A percentile compares a stretch with the other conserved stretches of the same genome.
These are phyloP conservation scores for Aspidapion aeneum DNA, from an alignment of 2,888 invertebrate species.

Conservation along the genomic window DNA sequence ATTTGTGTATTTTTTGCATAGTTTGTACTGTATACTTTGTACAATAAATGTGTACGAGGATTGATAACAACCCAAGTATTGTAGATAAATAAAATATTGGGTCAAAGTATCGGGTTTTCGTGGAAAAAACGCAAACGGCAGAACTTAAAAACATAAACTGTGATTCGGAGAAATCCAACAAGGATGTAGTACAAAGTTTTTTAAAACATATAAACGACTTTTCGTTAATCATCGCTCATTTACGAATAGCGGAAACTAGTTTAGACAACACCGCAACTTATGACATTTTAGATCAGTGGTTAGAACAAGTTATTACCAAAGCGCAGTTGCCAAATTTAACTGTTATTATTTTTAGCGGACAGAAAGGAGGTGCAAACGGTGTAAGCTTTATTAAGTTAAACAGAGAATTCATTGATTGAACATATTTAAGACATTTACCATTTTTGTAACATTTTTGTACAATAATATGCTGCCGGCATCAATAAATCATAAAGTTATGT, in stretches of 20 bases:
- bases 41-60: too few relatives aligned
- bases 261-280: conserved; percentile 47
- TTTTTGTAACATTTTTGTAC: too few relatives aligned
- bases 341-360: conserved; percentile 65
- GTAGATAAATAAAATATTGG: too few relatives aligned
- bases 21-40: too few relatives aligned
- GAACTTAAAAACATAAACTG: conserved; percentile 51
- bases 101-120: conserved; percentile 59
- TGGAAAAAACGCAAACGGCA: conserved; percentile 50
- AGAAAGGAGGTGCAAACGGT: conserved; percentile 40
- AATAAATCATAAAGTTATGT: not conserved
- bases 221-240: conserved; percentile 62
- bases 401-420: conserved; percentile 27
- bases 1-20: not conserved
- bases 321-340: conserved; percentile 48
- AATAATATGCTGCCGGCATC: not conserved
- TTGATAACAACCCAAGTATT: too few relatives aligned
- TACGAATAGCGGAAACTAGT: conserved; percentile 52
- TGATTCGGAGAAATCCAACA: conserved; percentile 48
- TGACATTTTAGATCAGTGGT: conserved; percentile 54
- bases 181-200: conserved; percentile 40
- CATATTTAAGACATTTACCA: too few relatives aligned
- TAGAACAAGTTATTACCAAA: conserved; percentile 59
- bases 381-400: conserved; percentile 44
- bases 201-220: conserved; percentile 47